Conservation (phyloP, 2,888 invertebrate species). For the Euplexia lucipara region DNA sequence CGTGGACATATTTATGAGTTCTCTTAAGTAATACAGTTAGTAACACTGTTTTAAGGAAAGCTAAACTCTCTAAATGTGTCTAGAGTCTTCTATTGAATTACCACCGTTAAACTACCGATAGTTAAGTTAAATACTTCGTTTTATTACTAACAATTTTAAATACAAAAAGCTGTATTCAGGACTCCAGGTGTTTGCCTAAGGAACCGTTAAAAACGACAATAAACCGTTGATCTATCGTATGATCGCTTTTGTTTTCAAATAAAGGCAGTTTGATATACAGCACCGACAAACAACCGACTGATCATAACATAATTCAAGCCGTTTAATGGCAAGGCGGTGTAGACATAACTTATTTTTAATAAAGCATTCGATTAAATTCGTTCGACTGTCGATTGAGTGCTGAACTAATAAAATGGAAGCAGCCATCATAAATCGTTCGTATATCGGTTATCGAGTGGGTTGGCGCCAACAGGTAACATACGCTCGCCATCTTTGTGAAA, state of each 20-base stretch:
- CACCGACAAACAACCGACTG: constrained; percentile 57
- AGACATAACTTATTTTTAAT: constrained; percentile 73
- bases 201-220: constrained; percentile 45
- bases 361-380: constrained; percentile 67
- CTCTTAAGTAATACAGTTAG: constrained; percentile 41
- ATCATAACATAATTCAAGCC: constrained; percentile 64
- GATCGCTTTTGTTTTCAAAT: constrained; percentile 57
- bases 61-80: constrained; percentile 34
- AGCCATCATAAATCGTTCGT: constrained; percentile 74
- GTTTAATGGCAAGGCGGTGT: constrained; percentile 64
- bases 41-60: constrained; percentile 48
- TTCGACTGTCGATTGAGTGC: constrained; percentile 56
- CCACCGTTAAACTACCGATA: constrained; percentile 30
- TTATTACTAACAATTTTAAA: constrained; percentile 27
- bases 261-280: constrained; percentile 45
- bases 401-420: constrained; percentile 73
- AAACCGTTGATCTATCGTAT: constrained; percentile 35
- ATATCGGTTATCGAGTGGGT: constrained; percentile 75
- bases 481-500: constrained; percentile 77
- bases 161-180: constrained; percentile 29
- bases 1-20: constrained; percentile 52
- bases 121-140: constrained; percentile 30
- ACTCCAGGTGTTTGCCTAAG: constrained; percentile 48
- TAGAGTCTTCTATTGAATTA: constrained; percentile 36
- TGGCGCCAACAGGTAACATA: constrained; percentile 76